Base-by-base conservation (phyloP, 2,113 vertebrate genomes). In the Ginglymostoma cirratum region DNA sequence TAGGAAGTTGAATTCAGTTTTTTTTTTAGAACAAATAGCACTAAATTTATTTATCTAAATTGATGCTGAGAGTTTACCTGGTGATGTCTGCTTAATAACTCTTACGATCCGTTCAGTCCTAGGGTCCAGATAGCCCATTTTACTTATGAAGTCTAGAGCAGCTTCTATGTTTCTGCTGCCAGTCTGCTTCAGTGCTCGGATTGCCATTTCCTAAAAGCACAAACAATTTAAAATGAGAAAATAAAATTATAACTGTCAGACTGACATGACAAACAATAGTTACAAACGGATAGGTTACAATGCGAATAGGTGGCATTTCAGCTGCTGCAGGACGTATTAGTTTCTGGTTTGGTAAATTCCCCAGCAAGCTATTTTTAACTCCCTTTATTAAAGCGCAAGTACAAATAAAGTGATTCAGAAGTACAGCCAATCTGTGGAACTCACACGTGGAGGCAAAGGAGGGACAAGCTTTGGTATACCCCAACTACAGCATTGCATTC, bases 41-140 rank as follows among this genome's bases (percentile, higher is more conserved):
- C 38, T 93, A 93, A 66, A 4, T 38, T 66, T 66, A 66, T 8
- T 38, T 65, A 10, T 66, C 21, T 38, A 6, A 93, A 95, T 5
- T 95, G 66, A 52, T 72, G 23, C 45, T 27, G 21, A 2, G 27
- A 30, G 38, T 97, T 97, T 96, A 99, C 99, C 99, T 97, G 99
- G 98, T 69, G 99, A 99, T 45, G 99, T 99, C 97, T 99, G 99
- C 97, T 99, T 99, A 97, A 99, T 99, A 95, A 99, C 99, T 0
- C 98, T 98, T 30, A 99, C 99, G 21, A 99, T 99, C 97, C 99
- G 99, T 96, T 99, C 99, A 24, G 98, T 99, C 96, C 98, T 98
- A 0, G 99, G 99, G 96, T 99, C 99, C 95, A 99, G 97, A 97
- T 99, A 99, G 96, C 99, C 98, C 99, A 99, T 99, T 97, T 99